These are phyloP conservation scores for Chironomus tepperi DNA, from an alignment of 1,140 invertebrate species.

Conservation along the genomic window DNA sequence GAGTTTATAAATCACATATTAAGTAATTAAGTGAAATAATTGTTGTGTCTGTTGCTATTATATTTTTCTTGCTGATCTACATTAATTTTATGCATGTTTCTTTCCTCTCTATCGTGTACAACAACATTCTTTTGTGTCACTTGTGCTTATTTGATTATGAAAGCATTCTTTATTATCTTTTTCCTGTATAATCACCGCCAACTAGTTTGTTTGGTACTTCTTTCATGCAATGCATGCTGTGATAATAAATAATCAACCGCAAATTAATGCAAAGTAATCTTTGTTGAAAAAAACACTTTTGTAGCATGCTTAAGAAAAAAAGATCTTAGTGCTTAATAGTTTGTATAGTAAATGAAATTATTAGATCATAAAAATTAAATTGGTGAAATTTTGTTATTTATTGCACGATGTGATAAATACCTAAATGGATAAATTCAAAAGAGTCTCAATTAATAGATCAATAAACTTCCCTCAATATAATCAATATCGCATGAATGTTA, in stretches of 20 bases:
- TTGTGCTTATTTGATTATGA: neutral
- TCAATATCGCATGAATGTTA: neutral
- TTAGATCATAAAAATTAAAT: constrained; percentile 10
- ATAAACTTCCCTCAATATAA: neutral
- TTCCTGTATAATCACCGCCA: too few species aligned
- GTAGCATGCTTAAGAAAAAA: too few species aligned
- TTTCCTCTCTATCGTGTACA: neutral
- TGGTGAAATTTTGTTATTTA: neutral
- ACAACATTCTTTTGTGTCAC: neutral
- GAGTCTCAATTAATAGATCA: neutral
- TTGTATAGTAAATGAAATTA: neutral
- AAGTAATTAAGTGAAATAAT: constrained; percentile 3
- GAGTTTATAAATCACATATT: neutral
- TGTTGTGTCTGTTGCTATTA: neutral
- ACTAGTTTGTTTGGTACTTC: neutral
- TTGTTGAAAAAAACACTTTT: neutral
- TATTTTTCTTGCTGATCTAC: neutral
- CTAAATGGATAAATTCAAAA: neutral
- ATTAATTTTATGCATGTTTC: neutral
- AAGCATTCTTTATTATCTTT: neutral
- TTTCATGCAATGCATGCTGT: neutral
- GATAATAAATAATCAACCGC: constrained; percentile 8
- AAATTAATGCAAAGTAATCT: neutral
- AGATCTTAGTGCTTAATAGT: too few species aligned
- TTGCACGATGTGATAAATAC: neutral